phyloP scores from a whole-genome alignment of 2,113 vertebrate genomes.

The Cervus canadensis region DNA sequence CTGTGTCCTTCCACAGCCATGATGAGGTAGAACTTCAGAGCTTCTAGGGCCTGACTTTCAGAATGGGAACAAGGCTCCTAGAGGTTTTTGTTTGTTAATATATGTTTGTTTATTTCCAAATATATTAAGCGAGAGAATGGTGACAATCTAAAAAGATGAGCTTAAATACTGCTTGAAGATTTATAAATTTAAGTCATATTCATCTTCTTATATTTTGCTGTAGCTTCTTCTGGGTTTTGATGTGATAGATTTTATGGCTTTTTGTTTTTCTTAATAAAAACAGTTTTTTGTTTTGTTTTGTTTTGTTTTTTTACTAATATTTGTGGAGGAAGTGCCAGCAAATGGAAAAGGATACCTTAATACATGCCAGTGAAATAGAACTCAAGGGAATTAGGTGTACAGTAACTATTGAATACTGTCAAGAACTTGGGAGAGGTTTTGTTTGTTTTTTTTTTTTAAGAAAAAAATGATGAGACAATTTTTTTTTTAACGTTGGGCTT shows the following conservation, averaged over 20 bases:
- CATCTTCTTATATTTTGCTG: background rate
- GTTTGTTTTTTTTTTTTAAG: background rate
- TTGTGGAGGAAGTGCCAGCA: background rate
- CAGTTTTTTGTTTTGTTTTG: accelerated
- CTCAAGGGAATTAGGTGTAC: background rate
- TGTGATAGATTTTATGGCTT: background rate
- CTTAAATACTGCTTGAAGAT: background rate
- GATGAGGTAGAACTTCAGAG: background rate
- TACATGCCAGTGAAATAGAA: background rate
- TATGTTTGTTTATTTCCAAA: background rate
- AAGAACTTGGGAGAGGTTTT: background rate
- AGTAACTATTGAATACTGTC: background rate
- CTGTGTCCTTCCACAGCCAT: background rate
- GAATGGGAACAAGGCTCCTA: background rate
- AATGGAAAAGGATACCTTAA: background rate
- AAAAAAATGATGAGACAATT: background rate
- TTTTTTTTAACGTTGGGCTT: background rate
- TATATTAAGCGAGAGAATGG: background rate
- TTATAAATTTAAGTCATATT: background rate
- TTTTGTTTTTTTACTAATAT: background rate
- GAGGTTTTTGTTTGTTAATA: background rate
- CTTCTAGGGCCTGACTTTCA: background rate
- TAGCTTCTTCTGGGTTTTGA: background rate
- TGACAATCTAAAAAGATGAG: background rate
- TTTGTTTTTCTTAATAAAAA: background rate